Conservation (phyloP, 2,797 vertebrate species). For the Gallinago stenura region DNA sequence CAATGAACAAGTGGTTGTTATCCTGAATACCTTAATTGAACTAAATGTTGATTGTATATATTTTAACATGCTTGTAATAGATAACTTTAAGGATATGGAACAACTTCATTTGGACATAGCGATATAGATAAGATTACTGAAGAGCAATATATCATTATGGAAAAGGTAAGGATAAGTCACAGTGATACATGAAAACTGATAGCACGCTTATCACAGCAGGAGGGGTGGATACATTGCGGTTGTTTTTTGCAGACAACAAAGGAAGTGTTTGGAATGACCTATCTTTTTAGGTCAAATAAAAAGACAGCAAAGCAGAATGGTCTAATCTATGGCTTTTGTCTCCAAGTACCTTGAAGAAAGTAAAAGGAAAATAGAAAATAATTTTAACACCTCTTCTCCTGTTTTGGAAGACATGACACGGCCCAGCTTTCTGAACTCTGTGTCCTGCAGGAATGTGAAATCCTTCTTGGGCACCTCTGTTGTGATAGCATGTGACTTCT, state of each 20-base stretch:
- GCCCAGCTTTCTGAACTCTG: background rate
- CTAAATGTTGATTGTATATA: background rate
- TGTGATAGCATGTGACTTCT: background rate
- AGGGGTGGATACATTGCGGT: background rate
- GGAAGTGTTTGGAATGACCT: background rate
- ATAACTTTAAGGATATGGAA: background rate
- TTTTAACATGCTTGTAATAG: background rate
- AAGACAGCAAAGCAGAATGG: background rate
- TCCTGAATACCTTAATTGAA: background rate
- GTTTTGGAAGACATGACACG: background rate
- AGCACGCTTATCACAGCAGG: background rate
- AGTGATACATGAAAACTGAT: background rate
- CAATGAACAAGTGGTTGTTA: background rate
- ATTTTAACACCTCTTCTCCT: background rate
- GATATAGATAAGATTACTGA: background rate
- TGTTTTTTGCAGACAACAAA: background rate
- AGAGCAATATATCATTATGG: background rate
- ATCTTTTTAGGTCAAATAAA: background rate
- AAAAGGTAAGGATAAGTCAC: background rate
- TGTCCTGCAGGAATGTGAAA: background rate
- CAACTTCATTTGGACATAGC: background rate
- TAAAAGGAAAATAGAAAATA: background rate
- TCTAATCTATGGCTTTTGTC: background rate
- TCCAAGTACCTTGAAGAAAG: background rate
- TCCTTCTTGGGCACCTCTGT: background rate